Conservation (phyloP, 2,113 vertebrate species). For the Azemiops feae region DNA sequence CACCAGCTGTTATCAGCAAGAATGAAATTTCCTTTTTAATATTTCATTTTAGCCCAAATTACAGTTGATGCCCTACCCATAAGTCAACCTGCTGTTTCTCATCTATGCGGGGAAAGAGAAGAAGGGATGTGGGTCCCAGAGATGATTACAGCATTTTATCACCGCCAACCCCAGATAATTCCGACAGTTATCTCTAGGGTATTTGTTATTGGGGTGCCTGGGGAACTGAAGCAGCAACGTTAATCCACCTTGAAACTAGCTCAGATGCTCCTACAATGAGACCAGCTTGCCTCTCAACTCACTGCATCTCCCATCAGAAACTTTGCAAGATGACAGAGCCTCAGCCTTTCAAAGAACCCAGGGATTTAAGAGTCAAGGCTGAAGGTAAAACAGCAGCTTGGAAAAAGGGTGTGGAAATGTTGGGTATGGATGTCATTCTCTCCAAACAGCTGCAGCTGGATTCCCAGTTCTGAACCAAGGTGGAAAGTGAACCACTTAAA, state of each 20-base stretch:
- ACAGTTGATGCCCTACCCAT: neutral
- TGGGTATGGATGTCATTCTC: neutral
- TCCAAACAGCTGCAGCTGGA: neutral
- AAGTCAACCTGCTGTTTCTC: neutral
- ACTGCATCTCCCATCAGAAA: neutral
- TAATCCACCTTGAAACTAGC: neutral
- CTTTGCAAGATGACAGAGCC: neutral
- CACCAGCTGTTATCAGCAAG: slow-evolving; percentile 17
- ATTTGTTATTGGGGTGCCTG: neutral
- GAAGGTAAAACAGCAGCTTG: neutral
- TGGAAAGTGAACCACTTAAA: neutral
- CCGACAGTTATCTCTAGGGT: neutral
- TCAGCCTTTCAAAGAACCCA: neutral
- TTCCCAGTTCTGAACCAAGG: neutral
- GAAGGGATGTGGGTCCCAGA: neutral
- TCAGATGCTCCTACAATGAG: neutral
- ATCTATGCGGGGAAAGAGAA: neutral
- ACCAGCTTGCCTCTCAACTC: neutral
- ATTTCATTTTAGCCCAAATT: slow-evolving; percentile 20
- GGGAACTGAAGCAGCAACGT: neutral
- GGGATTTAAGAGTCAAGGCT: neutral
- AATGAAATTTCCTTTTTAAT: slow-evolving; percentile 24
- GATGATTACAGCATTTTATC: neutral
- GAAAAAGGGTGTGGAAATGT: neutral
- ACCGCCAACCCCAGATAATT: neutral